phyloP scores from a whole-genome alignment of 2,113 vertebrate genomes.

The Passer domesticus region DNA sequence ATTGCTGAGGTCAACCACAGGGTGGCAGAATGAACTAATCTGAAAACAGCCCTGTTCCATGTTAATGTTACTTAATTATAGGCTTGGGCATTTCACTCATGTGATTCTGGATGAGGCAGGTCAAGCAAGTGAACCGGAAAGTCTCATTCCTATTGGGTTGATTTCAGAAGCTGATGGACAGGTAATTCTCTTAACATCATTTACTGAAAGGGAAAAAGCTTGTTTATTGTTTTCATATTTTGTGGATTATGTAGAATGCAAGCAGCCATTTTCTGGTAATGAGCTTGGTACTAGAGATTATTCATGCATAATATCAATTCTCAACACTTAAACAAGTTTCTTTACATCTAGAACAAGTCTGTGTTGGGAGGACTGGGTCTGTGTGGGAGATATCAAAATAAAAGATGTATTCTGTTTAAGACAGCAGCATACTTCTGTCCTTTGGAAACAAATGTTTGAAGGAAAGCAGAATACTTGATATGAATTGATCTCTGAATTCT shows the following conservation, averaged over 20 bases:
- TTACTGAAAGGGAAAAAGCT: not conserved
- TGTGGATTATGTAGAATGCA: not conserved
- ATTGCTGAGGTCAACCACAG: slow-evolving; percentile 17
- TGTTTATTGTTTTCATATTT: not conserved
- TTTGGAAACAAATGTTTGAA: not conserved
- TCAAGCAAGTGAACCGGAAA: slow-evolving; percentile 93
- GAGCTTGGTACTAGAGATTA: not conserved
- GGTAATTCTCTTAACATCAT: slow-evolving; percentile 64
- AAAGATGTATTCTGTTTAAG: not conserved
- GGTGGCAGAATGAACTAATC: slow-evolving; percentile 33
- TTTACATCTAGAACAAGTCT: not conserved
- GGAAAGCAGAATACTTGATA: not conserved
- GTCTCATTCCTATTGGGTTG: slow-evolving; percentile 87
- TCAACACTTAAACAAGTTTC: not conserved
- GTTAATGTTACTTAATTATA: slow-evolving; percentile 45
- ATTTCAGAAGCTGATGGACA: slow-evolving; percentile 87
- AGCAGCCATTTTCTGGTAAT: not conserved
- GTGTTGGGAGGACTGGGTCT: not conserved
- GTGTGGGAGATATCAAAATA: not conserved
- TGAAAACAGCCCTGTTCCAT: not conserved
- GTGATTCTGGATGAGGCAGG: slow-evolving; percentile 94
- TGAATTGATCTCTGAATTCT: not conserved
- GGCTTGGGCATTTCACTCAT: slow-evolving; percentile 92
- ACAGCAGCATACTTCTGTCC: not conserved
- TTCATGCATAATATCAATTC: not conserved